These are phyloP conservation scores for Porites lutea DNA, from an alignment of 64 coral and sea anemone species.

Conservation along the genomic window DNA sequence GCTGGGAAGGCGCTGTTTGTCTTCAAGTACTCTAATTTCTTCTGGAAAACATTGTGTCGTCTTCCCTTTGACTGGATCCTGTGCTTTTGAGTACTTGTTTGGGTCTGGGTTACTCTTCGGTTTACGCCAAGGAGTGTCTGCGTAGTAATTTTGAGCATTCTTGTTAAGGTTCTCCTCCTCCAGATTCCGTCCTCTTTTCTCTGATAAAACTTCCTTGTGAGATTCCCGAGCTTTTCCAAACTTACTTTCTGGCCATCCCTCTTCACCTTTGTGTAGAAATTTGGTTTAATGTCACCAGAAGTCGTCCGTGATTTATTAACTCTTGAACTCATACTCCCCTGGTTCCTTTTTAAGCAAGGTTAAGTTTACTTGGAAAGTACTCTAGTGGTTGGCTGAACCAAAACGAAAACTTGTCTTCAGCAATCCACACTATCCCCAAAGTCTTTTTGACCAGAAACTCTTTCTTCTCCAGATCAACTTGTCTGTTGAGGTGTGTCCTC, in stretches of 20 bases:
- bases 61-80: not conserved
- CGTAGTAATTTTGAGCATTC: too few relatives aligned
- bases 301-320: conserved; percentile 14
- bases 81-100: too few relatives aligned
- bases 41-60: conserved; percentile 39
- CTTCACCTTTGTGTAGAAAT: conserved; percentile 44
- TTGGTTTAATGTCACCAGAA: conserved; percentile 61
- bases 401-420: conserved; percentile 46
- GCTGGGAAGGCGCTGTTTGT: too few relatives aligned
- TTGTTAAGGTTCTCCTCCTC: too few relatives aligned
- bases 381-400: too few relatives aligned
- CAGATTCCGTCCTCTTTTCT: not conserved
- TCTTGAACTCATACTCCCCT: conserved; percentile 45
- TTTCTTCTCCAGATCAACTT: conserved; percentile 59
- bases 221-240: too few relatives aligned
- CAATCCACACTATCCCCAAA: conserved; percentile 50
- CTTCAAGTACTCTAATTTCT: conserved; percentile 23
- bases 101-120: too few relatives aligned
- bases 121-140: too few relatives aligned
- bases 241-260: conserved; percentile 50
- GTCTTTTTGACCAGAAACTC: conserved; percentile 63
- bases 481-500: not conserved
- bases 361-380: too few relatives aligned
- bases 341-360: conserved; percentile 41
- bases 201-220: not conserved